Base-by-base conservation (phyloP, 2,888 invertebrate genomes). In the Mimumesa dahlbomi region DNA sequence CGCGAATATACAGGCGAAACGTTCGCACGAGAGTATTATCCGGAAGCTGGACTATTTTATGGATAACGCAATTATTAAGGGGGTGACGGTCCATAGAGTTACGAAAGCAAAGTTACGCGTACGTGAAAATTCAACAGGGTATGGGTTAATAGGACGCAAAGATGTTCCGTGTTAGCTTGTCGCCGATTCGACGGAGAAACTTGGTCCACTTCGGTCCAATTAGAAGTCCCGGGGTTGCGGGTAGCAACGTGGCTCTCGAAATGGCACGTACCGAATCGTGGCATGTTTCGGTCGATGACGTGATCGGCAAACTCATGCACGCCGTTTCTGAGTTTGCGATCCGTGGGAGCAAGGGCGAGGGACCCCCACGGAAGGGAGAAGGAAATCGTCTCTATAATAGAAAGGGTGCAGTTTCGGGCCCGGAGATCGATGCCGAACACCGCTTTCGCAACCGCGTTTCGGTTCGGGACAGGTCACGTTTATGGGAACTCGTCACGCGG, bases 251-350 rank as follows among this genome's bases (percentile, higher is more conserved):
- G n/a, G 79, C 80, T 73, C 75, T 61, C 81, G 85, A 86, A 88
- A 84, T 82, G 84, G 84, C 88, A 87, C 86, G 87, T 87, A 87
- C 80, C 80, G 46, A 69, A 79, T 75, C 81, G 79, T 73, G 74
- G 77, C 66, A 83, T 87, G 84, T 85, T 87, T 82, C 70, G 77
- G 73, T 79, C 81, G 82, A 77, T 85, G 85, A 88, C 87, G 86
- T 87, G 86, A 88, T 87, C 87, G 83, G 85, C 80, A 86, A 87
- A 86, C 86, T 87, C 87, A 78, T 82, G 81, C 76, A 63, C 79
- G 21, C 50, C 31, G 49, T 66, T 64, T 68, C 75, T 70, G 66
- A 66, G 63, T 73, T 73, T 46, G 56, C 62, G 54, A 64, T 50
- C 50, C 29, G 49, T 14, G 42, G n/a, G 34, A 14, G 48, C 18